These are phyloP conservation scores for Siniperca obscura DNA, from an alignment of 2,797 vertebrate genomes.

Conservation along the genomic window DNA sequence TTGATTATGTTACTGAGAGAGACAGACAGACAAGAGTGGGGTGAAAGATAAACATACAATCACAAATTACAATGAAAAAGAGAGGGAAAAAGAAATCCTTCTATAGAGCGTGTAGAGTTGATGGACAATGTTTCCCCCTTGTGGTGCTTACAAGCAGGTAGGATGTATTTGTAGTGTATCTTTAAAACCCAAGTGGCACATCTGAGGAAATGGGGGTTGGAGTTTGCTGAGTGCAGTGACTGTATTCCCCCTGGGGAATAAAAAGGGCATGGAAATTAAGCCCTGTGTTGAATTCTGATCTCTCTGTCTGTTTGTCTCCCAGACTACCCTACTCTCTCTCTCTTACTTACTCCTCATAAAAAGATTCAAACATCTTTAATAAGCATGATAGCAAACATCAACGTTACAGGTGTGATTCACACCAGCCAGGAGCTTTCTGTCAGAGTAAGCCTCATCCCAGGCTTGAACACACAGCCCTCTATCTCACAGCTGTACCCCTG, in stretches of 20 bases:
- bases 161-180: slow-evolving; percentile 56
- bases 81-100: slow-evolving; percentile 24
- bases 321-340: slow-evolving; percentile 17
- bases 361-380: slow-evolving; percentile 49
- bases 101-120: slow-evolving; percentile 58
- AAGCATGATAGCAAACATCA: slow-evolving; percentile 46
- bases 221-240: slow-evolving; percentile 59
- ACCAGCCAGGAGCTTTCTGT: slow-evolving; percentile 23
- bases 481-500: slow-evolving; percentile 26
- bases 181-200: slow-evolving; percentile 58
- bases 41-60: slow-evolving; percentile 66
- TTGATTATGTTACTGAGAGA: slow-evolving; percentile 72
- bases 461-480: not conserved
- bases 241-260: slow-evolving; percentile 55
- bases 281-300: slow-evolving; percentile 61
- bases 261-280: slow-evolving; percentile 68
- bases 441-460: not conserved
- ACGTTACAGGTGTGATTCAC: slow-evolving; percentile 54
- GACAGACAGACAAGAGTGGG: slow-evolving; percentile 15
- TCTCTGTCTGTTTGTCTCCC: slow-evolving; percentile 45
- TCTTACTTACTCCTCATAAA: not conserved
- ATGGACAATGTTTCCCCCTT: slow-evolving; percentile 84
- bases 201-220: slow-evolving; percentile 52
- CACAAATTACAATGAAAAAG: slow-evolving; percentile 56
- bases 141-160: slow-evolving; percentile 79